Evolutionary conservation across 2,888 invertebrate genomes (phyloP).

Genomic region (Gymnoscelis rufifasciata): DNA sequence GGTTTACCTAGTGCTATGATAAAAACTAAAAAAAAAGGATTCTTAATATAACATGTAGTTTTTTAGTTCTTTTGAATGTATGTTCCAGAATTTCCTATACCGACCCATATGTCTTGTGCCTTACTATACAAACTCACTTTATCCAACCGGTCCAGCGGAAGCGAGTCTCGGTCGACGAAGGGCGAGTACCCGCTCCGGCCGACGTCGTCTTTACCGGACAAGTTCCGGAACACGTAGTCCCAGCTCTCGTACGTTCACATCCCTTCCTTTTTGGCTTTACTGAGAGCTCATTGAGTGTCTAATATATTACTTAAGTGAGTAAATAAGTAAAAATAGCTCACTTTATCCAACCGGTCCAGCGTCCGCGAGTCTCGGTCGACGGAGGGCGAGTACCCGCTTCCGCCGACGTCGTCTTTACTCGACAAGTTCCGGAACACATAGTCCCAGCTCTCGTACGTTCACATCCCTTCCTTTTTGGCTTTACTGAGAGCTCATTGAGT

Average conservation of each 20-base stretch:
- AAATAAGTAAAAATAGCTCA: too few species aligned
- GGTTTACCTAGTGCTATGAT: too few species aligned
- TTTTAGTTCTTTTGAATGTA: too few species aligned
- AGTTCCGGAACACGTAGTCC: slow-evolving; percentile 88
- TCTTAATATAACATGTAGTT: too few species aligned
- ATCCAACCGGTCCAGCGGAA: slow-evolving; percentile 60
- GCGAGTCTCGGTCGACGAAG: slow-evolving; percentile 65
- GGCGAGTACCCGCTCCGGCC: slow-evolving; percentile 83
- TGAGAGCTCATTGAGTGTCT: slow-evolving; percentile 68
- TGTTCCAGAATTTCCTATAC: too few species aligned
- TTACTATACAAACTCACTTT: neutral
- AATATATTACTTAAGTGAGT: too few species aligned
- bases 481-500: slow-evolving; percentile 71
- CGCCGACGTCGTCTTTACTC: slow-evolving; percentile 83
- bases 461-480: slow-evolving; percentile 82
- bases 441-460: slow-evolving; percentile 87
- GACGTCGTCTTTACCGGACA: slow-evolving; percentile 84
- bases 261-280: slow-evolving; percentile 81
- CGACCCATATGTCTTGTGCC: too few species aligned
- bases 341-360: slow-evolving; percentile 50
- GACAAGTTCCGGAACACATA: slow-evolving; percentile 88
- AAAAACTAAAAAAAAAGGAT: too few species aligned
- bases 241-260: slow-evolving; percentile 86
- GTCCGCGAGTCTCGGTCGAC: slow-evolving; percentile 68
- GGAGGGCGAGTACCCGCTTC: slow-evolving; percentile 81